These are phyloP conservation scores for Oncorhynchus kisutch DNA, from an alignment of 2,113 vertebrate genomes.

Conservation along the genomic window DNA sequence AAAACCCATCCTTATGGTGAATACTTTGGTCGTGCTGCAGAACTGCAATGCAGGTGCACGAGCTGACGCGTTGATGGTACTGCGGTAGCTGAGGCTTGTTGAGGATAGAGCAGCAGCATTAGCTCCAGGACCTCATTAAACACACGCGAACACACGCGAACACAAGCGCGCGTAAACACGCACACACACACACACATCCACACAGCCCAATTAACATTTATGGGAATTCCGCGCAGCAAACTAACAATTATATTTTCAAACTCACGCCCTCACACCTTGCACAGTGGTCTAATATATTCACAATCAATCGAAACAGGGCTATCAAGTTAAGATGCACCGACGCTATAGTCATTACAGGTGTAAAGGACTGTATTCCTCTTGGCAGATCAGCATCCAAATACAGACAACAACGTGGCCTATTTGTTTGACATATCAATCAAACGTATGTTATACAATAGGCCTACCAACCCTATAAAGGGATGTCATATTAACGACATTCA, in stretches of 20 bases:
- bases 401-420: slow-evolving; percentile 38
- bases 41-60: slow-evolving; percentile 75
- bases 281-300: slow-evolving; percentile 55
- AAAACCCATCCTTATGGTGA: slow-evolving; percentile 37
- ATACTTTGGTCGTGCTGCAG: slow-evolving; percentile 59
- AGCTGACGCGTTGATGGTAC: slow-evolving; percentile 51
- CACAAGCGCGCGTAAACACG: too few species aligned
- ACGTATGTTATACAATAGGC: slow-evolving; percentile 30
- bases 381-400: slow-evolving; percentile 25
- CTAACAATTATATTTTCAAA: slow-evolving; percentile 58
- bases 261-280: slow-evolving; percentile 60
- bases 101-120: slow-evolving; percentile 19
- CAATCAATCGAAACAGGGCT: slow-evolving; percentile 43
- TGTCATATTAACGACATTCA: not conserved
- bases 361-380: not conserved
- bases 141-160: not conserved
- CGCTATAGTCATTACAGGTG: not conserved
- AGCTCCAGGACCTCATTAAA: slow-evolving; percentile 13
- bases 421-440: slow-evolving; percentile 55
- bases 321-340: slow-evolving; percentile 20
- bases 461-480: not conserved
- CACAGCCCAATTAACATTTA: not conserved
- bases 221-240: slow-evolving; percentile 60
- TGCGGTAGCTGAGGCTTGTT: slow-evolving; percentile 56
- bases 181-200: not conserved